These are phyloP conservation scores for Platypus cylindrus DNA, from an alignment of 2,888 invertebrate genomes.

Conservation along the genomic window DNA sequence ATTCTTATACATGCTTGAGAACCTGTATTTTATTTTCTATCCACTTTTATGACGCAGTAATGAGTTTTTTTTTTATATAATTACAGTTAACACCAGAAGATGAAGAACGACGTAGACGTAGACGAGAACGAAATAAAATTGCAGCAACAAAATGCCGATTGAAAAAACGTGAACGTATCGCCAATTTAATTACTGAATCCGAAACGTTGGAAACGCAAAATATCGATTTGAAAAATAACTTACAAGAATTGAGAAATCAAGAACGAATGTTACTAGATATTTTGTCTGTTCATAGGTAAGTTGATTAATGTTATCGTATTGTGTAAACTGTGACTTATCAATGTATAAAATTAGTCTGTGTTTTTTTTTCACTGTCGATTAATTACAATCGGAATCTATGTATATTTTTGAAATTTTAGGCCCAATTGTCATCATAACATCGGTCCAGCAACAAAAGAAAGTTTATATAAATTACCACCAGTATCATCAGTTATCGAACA, in stretches of 20 bases:
- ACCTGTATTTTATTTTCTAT: too few relatives aligned
- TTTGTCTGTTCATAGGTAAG: slow-evolving; percentile 50
- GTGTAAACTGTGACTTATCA: too few relatives aligned
- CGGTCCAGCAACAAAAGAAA: slow-evolving; percentile 28
- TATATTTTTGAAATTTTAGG: slow-evolving; percentile 24
- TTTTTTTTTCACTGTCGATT: neutral
- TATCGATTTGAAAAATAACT: slow-evolving; percentile 68
- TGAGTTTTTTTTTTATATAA: neutral
- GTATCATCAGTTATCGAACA: slow-evolving; percentile 30
- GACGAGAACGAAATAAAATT: slow-evolving; percentile 86
- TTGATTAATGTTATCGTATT: too few relatives aligned
- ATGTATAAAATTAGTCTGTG: too few relatives aligned
- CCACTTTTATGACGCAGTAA: too few relatives aligned
- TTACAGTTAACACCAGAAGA: slow-evolving; percentile 78
- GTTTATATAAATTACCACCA: slow-evolving; percentile 28
- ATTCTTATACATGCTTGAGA: too few relatives aligned
- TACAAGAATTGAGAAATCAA: slow-evolving; percentile 70
- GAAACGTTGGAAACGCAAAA: slow-evolving; percentile 77
- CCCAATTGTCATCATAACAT: slow-evolving; percentile 49
- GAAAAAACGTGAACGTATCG: slow-evolving; percentile 83
- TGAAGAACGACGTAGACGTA: slow-evolving; percentile 71
- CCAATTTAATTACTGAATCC: slow-evolving; percentile 74
- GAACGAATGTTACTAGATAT: slow-evolving; percentile 66
- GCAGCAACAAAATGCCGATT: slow-evolving; percentile 89
- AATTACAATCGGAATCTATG: slow-evolving; percentile 3